These are phyloP conservation scores for Cerceris rybyensis DNA, from an alignment of 2,888 invertebrate genomes.

Conservation along the genomic window DNA sequence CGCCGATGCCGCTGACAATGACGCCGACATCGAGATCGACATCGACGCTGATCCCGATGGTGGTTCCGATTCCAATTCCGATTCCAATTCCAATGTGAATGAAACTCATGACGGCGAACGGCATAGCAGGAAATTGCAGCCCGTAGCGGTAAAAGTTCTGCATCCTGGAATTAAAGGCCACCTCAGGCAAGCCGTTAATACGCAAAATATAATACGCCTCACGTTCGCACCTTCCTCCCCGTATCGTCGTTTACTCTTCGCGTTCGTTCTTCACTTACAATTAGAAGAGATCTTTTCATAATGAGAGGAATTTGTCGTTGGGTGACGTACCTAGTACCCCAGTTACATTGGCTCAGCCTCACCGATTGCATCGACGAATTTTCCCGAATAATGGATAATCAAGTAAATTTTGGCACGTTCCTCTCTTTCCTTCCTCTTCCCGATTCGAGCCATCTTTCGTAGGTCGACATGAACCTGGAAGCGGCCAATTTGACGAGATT, in stretches of 20 bases:
- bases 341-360: constrained; percentile 81
- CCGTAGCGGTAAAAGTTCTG: constrained; percentile 81
- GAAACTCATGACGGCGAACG: neutral
- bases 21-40: neutral
- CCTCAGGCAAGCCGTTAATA: constrained; percentile 65
- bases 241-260: neutral
- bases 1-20: no score
- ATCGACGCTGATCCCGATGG: no score
- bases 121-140: constrained; percentile 57
- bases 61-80: no score
- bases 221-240: neutral
- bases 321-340: constrained; percentile 76
- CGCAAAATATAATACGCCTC: neutral
- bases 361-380: constrained; percentile 82
- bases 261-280: constrained; percentile 7
- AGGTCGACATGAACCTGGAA: constrained; percentile 82
- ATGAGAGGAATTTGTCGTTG: constrained; percentile 74
- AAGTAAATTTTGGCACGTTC: constrained; percentile 71
- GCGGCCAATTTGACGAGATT: constrained; percentile 81
- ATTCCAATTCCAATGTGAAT: neutral
- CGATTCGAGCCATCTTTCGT: constrained; percentile 23
- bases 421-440: no score
- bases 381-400: constrained; percentile 80
- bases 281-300: constrained; percentile 80
- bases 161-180: constrained; percentile 80